Conservation (phyloP, 2,797 vertebrate species). For the Tokudaia tokunoshimensis region DNA sequence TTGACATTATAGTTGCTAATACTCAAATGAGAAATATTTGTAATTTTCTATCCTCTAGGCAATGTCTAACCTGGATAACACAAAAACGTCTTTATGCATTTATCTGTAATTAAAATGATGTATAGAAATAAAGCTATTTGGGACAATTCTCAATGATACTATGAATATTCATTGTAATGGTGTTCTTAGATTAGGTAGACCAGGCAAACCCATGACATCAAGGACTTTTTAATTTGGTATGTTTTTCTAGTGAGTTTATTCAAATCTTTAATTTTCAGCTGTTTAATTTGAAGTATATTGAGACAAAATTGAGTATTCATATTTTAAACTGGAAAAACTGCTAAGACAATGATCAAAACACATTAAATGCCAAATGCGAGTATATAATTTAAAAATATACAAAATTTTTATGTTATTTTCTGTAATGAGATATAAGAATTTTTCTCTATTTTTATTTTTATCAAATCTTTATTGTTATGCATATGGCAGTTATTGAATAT, state of each 20-base stretch:
- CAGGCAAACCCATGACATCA: background rate
- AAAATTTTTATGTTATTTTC: background rate
- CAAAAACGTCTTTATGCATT: background rate
- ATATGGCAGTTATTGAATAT: background rate
- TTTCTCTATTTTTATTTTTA: background rate
- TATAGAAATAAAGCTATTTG: background rate
- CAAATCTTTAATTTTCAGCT: background rate
- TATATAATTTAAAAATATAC: background rate
- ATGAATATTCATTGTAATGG: background rate
- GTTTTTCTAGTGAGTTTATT: background rate
- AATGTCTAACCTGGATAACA: background rate
- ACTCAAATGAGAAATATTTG: conserved; percentile 30
- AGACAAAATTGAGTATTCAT: background rate
- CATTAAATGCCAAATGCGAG: background rate
- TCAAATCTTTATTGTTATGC: background rate
- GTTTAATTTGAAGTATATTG: background rate
- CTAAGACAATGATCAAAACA: background rate
- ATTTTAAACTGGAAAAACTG: background rate
- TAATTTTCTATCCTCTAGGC: background rate
- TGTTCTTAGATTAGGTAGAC: background rate
- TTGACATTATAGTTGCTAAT: conserved; percentile 36
- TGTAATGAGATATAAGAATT: background rate
- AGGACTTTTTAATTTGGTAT: background rate
- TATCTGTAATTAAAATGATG: background rate
- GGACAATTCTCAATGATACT: background rate